Evolutionary conservation across 2,888 invertebrate genomes (phyloP).

Genomic region (Meghimatium bilineatum): DNA sequence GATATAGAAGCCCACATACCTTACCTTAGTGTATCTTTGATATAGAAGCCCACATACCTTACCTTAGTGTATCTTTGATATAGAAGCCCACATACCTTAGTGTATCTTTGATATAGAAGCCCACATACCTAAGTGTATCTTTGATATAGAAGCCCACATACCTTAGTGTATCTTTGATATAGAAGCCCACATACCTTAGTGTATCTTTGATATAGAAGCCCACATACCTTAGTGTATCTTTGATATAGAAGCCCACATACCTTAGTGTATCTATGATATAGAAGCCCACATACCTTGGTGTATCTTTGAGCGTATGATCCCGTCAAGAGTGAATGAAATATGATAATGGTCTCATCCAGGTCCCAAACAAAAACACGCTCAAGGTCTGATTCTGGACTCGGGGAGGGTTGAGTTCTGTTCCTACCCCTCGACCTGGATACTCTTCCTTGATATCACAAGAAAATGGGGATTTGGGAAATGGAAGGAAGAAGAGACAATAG

Average conservation of each 20-base stretch:
- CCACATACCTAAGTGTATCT: too few relatives aligned
- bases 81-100: too few relatives aligned
- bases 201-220: background rate
- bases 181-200: background rate
- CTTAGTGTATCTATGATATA: background rate
- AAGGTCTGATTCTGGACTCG: constrained; percentile 88
- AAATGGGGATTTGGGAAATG: background rate
- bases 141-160: too few relatives aligned
- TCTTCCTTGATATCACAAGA: constrained; percentile 28
- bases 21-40: too few relatives aligned
- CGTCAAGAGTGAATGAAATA: constrained; percentile 94
- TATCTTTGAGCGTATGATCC: constrained; percentile 94
- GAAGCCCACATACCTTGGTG: constrained; percentile 83
- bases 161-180: too few relatives aligned
- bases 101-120: too few relatives aligned
- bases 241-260: background rate
- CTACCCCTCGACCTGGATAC: constrained; percentile 76
- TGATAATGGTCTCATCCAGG: constrained; percentile 96
- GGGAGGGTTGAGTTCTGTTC: constrained; percentile 90
- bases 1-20: too few relatives aligned
- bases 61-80: too few relatives aligned
- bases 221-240: too few relatives aligned
- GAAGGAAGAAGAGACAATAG: background rate
- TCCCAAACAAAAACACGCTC: constrained; percentile 99
- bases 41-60: too few relatives aligned